Percentiles rank a stretch among this genome's conserved stretches.
These are phyloP conservation scores for Nephrotoma guestfalica DNA, from an alignment of 2,888 invertebrate genomes.

Conservation along the genomic window DNA sequence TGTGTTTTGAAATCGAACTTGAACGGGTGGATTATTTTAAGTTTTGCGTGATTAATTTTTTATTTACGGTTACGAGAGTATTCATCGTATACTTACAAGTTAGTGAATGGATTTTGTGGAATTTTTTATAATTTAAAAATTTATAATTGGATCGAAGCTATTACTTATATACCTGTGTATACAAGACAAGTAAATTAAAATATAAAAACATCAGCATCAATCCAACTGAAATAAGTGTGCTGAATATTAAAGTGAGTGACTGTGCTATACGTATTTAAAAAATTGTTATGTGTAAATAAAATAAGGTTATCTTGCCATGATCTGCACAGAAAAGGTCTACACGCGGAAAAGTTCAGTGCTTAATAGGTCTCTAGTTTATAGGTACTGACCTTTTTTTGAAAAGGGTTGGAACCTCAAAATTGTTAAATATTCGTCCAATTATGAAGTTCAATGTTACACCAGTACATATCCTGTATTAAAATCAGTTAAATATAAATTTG, in stretches of 20 bases:
- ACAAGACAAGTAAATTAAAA: background rate
- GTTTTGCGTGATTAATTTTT: background rate
- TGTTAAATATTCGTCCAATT: too few species aligned
- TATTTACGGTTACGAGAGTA: background rate
- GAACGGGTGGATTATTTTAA: background rate
- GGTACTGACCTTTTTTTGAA: too few species aligned
- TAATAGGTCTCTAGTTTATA: too few species aligned
- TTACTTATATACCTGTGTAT: background rate
- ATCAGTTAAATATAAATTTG: too few species aligned
- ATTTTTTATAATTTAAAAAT: background rate
- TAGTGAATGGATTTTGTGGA: background rate
- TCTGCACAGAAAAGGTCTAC: too few species aligned
- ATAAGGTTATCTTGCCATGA: too few species aligned
- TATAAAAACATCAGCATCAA: background rate
- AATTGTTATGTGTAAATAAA: too few species aligned
- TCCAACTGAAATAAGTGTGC: background rate
- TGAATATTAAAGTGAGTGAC: background rate
- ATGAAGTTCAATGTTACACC: too few species aligned
- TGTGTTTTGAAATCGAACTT: background rate
- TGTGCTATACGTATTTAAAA: background rate
- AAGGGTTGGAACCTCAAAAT: too few species aligned
- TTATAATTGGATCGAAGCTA: background rate
- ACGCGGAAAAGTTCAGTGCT: too few species aligned
- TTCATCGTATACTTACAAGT: background rate
- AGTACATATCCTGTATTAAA: too few species aligned